Percentiles rank a stretch among this genome's conserved stretches.
Evolutionary conservation across 2,888 invertebrate species (phyloP).

Genomic region (Ferrisia virgata): DNA sequence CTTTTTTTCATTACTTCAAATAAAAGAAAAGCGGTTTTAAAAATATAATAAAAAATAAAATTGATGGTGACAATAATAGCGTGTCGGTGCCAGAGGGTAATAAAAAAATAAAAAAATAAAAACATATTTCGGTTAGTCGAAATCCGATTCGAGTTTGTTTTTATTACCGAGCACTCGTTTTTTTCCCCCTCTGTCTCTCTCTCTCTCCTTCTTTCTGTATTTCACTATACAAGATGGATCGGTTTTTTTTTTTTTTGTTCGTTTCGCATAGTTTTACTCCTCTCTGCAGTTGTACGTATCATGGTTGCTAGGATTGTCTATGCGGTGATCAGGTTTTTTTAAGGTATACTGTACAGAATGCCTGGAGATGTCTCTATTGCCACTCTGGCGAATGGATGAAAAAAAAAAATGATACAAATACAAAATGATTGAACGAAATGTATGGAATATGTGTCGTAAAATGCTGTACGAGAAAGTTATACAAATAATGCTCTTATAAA

Average conservation of each 20-base stretch:
- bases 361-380: not conserved
- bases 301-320: not conserved
- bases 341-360: too few relatives aligned
- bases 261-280: not conserved
- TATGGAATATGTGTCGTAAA: too few relatives aligned
- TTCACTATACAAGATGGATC: not conserved
- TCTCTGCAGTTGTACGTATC: not conserved
- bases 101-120: constrained; percentile 44
- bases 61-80: constrained; percentile 46
- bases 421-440: not conserved
- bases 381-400: not conserved
- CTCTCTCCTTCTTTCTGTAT: not conserved
- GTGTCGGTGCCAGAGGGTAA: constrained; percentile 46
- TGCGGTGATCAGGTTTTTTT: not conserved
- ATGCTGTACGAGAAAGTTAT: too few relatives aligned
- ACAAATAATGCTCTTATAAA: too few relatives aligned
- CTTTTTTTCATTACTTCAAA: constrained; percentile 44
- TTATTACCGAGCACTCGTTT: constrained; percentile 39
- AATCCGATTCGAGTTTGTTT: constrained; percentile 45
- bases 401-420: too few relatives aligned
- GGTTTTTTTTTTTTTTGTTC: not conserved
- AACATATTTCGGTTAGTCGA: constrained; percentile 44
- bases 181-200: not conserved
- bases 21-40: constrained; percentile 45
- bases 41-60: constrained; percentile 46